A percentile compares a stretch with the other conserved stretches of the same genome.
These are phyloP conservation scores for Vultur gryphus DNA, from an alignment of 2,797 vertebrate genomes.

Conservation along the genomic window DNA sequence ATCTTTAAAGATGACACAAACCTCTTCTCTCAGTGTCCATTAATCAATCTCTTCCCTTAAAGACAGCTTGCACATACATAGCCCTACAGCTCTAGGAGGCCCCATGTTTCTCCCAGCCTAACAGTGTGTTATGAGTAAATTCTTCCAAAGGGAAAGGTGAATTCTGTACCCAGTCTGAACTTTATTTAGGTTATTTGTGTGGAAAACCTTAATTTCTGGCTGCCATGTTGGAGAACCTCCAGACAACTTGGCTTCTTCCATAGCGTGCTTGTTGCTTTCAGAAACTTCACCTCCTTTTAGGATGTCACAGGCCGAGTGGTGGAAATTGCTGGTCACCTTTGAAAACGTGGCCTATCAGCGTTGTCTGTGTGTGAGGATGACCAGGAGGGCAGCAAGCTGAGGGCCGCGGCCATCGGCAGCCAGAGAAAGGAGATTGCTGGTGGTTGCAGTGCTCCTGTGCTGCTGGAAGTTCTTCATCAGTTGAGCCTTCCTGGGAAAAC, in stretches of 20 bases:
- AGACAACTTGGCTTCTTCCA: background rate
- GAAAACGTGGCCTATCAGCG: fast-evolving
- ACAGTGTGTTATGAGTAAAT: background rate
- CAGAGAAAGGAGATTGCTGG: background rate
- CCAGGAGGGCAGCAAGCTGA: background rate
- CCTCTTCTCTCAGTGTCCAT: background rate
- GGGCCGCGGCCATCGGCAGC: fast-evolving
- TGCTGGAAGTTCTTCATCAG: background rate
- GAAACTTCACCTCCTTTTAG: background rate
- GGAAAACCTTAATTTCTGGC: background rate
- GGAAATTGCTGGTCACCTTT: background rate
- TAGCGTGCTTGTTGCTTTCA: fast-evolving
- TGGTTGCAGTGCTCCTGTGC: background rate
- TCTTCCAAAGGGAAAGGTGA: background rate
- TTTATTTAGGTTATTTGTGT: background rate
- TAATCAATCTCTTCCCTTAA: background rate
- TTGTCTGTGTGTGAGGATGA: fast-evolving
- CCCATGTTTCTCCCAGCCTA: background rate
- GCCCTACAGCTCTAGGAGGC: background rate
- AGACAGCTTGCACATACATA: background rate
- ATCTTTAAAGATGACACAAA: background rate
- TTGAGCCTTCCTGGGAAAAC: background rate
- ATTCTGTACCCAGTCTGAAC: background rate
- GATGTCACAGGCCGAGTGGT: background rate
- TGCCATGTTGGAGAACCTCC: background rate